These are phyloP conservation scores for Cynopterus sphinx DNA, from an alignment of 2,797 vertebrate species.

Conservation along the genomic window DNA sequence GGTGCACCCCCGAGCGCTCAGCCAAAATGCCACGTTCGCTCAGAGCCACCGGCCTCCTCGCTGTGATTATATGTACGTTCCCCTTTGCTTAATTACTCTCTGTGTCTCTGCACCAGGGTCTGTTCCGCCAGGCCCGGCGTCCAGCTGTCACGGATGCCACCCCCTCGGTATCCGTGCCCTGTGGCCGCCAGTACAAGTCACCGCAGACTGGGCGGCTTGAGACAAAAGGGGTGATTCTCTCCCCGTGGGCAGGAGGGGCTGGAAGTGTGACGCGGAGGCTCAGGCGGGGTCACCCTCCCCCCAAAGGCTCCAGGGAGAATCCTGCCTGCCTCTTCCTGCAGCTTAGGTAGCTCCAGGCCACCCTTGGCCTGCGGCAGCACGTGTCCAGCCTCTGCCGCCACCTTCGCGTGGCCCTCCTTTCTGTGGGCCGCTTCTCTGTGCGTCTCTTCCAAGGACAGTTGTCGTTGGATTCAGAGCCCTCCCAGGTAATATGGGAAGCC, in stretches of 20 bases:
- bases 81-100: background rate
- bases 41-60: background rate
- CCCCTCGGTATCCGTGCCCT: background rate
- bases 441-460: background rate
- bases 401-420: accelerated
- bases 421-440: background rate
- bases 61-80: slow-evolving; percentile 45
- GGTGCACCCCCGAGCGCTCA: background rate
- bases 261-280: background rate
- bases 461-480: background rate
- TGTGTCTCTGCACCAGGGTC: background rate
- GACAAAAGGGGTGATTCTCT: background rate
- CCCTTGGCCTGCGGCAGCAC: accelerated
- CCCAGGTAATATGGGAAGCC: too few relatives aligned
- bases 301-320: accelerated
- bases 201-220: background rate
- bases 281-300: background rate
- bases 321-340: background rate
- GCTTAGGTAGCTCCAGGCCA: background rate
- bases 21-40: background rate
- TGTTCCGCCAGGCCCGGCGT: background rate
- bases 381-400: accelerated
- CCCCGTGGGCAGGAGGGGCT: background rate
- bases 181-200: background rate
- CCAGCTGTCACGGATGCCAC: background rate